Evolutionary conservation across 2,888 invertebrate genomes (phyloP).

Genomic region (Lordiphosa fenestrarum): DNA sequence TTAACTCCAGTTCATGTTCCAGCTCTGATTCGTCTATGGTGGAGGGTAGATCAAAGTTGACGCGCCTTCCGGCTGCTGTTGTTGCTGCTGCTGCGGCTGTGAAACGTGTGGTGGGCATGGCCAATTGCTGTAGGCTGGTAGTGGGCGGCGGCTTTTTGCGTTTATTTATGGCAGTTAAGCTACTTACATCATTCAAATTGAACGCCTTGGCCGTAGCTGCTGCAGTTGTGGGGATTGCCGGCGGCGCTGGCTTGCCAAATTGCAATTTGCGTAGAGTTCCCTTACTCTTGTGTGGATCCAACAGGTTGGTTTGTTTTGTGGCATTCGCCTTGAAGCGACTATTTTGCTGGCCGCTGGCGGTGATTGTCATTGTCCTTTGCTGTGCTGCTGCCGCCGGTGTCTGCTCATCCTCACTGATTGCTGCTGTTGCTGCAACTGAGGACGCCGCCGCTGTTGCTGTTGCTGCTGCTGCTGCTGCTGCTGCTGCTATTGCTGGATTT

Average conservation of each 20-base stretch:
- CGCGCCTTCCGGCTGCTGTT: slow-evolving; percentile 58
- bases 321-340: slow-evolving; percentile 38
- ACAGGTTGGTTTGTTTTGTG: slow-evolving; percentile 20
- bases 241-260: slow-evolving; percentile 26
- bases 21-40: slow-evolving; percentile 51
- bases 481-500: slow-evolving; percentile 1
- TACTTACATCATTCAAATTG: slow-evolving; percentile 71
- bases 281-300: slow-evolving; percentile 17
- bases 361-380: slow-evolving; percentile 19
- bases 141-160: slow-evolving; percentile 26
- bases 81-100: slow-evolving; percentile 58
- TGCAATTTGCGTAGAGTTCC: slow-evolving; percentile 32
- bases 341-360: slow-evolving; percentile 15
- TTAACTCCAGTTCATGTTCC: slow-evolving; percentile 16
- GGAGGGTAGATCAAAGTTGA: slow-evolving; percentile 65
- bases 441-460: neutral
- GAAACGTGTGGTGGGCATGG: slow-evolving; percentile 66
- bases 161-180: slow-evolving; percentile 55
- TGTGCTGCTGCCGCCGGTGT: slow-evolving; percentile 13
- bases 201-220: slow-evolving; percentile 46
- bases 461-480: neutral
- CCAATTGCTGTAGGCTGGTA: slow-evolving; percentile 16
- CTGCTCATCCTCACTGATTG: slow-evolving; percentile 1
- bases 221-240: slow-evolving; percentile 16
- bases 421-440: neutral